phyloP scores from a whole-genome alignment of 1,140 invertebrate species.

The Drosophila obscura region DNA sequence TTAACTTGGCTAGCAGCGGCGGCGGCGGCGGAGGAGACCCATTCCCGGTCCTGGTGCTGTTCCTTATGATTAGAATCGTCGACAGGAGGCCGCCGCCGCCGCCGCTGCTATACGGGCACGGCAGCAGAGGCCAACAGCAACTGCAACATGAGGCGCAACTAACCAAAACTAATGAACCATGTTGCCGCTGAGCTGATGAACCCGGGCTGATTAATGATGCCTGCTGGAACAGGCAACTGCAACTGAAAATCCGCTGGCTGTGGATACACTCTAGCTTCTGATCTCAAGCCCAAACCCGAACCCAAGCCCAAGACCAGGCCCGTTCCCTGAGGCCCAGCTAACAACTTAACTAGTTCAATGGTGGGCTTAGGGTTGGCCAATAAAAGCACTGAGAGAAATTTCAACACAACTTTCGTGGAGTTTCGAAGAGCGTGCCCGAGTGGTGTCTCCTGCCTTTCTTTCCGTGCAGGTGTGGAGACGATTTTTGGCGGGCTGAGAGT shows the following conservation, averaged over 20 bases:
- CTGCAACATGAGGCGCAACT: constrained; percentile 56
- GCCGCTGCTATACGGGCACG: constrained; percentile 48
- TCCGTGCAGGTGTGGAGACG: constrained; percentile 39
- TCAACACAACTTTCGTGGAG: background rate
- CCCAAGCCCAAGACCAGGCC: constrained; percentile 1
- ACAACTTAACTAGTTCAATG: constrained; percentile 76
- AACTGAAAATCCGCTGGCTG: constrained; percentile 40
- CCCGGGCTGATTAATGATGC: constrained; percentile 79
- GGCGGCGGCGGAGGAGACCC: constrained; percentile 2
- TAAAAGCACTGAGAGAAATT: constrained; percentile 35
- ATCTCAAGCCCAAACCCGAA: too few species aligned
- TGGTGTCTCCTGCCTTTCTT: constrained; percentile 2
- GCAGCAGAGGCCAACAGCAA: constrained; percentile 31
- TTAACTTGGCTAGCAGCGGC: constrained; percentile 63
- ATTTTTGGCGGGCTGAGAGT: constrained; percentile 62
- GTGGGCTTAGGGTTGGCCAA: constrained; percentile 67
- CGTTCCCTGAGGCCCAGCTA: constrained; percentile 62
- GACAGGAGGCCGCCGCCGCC: constrained; percentile 50
- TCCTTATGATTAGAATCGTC: constrained; percentile 81
- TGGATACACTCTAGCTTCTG: constrained; percentile 31
- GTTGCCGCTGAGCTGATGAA: constrained; percentile 80
- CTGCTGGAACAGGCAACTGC: constrained; percentile 34
- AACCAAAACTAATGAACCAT: constrained; percentile 80
- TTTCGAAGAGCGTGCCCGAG: too few species aligned
- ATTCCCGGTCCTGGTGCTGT: constrained; percentile 52